Base-by-base conservation (phyloP, 2,113 vertebrate genomes). In the Pithys albifrons region DNA sequence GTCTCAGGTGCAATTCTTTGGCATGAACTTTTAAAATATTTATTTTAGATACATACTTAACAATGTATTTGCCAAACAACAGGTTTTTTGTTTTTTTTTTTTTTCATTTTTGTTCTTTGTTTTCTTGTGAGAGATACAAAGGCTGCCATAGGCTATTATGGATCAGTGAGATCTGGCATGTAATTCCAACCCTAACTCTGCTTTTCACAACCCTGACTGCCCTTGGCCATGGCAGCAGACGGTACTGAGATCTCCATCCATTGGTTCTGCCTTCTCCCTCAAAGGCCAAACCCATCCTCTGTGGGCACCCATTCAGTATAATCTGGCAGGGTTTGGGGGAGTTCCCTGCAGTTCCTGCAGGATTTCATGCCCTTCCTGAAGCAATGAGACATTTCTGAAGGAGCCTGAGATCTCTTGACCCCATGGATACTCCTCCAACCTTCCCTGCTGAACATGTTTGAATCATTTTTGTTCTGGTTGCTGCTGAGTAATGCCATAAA, bases 181-280 rank as follows among this genome's bases (percentile, higher is more conserved):
- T 22, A 61, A 66, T 43, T 58, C 37, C 1, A 1, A 31, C 55
- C 17, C 5, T 8, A 59, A 17, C 51, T 19, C 39, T 14, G 57
- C 45, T 33, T 45, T 41, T 25, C 41, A 43, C 25, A 15, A 8
- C 25, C 54, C 20, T 33, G 31, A 14, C 45, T 58, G 64, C 46
- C 61, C 24, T 55, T 7, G 24, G 33, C 43, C 20, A 33, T 1
- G 3, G 52, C 12, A 33, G 58, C 81, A 4, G 1, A 18, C 24
- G 3, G 8, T 16, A 46, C 29, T 0, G 1, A 54, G 27, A 35
- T 16, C 41, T 1, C 2, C 35, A 20, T 62, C n/a, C 22, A 1
- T 24, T 4, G 1, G 22, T 41, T 24, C 45, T 87, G 49, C 16
- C 43, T 57, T 28, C 16, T 54, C 29, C 31, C 39, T 64, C 39